Evolutionary conservation across 2,113 vertebrate genomes (phyloP), one percentile per base, ranked within the genome.

Genomic region (Takifugu bimaculatus): DNA sequence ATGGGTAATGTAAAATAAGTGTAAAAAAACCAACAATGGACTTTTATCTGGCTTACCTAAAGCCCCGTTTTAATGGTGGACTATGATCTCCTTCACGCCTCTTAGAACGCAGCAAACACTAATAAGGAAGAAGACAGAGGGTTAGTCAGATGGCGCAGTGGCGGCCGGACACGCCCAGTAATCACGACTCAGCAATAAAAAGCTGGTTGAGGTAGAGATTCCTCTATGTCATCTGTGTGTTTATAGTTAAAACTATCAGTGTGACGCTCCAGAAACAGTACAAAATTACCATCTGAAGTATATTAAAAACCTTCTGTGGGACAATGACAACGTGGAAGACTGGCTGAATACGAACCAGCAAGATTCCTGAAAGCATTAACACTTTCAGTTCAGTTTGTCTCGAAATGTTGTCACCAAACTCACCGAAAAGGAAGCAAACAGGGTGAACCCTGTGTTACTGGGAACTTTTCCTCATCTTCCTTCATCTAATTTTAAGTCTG

Each of bases 101-200:
- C 74, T 72, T 54, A 48, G 50, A 54, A 73, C 67, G 62, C 81
- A 60, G 67, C 50, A 52, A 26, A 68, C 60, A 45, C 80, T 86
- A 77, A 78, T 80, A 77, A 76, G 75, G 65, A 77, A 67, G 78
- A 54, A 86, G 61, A 85, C 62, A 83, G 59, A 79, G 35, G 60
- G 50, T 39, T 4, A 28, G 59, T 88, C 70, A 87, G 77, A 57
- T 67, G 61, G 26, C 51, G 68, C 13, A 35, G 29, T 42, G 45
- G 68, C 74, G 54, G 67, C 43, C 10, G 49, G 75, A 60, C 84
- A 88, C 82, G 79, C 89, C 84, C 84, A 57, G 26, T 72, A 65
- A 83, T 79, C 54, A 65, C 79, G 63, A 83, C 32, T 71, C 79
- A 88, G 80, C 63, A 72, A 78, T 62, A 45, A 39, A 13, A 65